These are phyloP conservation scores for Coreius guichenoti DNA, from an alignment of 2,797 vertebrate genomes.

Conservation along the genomic window DNA sequence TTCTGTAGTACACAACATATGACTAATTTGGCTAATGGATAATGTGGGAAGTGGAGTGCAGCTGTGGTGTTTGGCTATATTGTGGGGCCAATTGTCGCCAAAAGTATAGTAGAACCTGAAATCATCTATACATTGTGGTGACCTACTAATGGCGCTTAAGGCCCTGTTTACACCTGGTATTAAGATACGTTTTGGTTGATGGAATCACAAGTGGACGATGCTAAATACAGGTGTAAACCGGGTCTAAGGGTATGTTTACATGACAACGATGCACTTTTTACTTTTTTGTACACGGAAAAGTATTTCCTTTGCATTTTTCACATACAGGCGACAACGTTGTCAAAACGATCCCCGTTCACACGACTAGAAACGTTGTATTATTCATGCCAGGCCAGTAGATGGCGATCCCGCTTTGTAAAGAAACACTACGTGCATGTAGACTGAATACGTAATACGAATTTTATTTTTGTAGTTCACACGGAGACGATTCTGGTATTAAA, in stretches of 20 bases:
- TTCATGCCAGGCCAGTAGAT: no score
- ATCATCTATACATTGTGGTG: not conserved
- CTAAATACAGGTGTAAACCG: not conserved
- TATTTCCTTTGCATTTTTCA: not conserved
- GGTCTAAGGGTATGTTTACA: not conserved
- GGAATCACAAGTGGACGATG: not conserved
- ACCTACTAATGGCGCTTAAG: not conserved
- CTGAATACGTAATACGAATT: not conserved
- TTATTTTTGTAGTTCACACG: not conserved
- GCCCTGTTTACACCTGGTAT: not conserved
- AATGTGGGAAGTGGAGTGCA: not conserved
- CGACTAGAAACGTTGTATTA: no score
- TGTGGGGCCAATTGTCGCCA: not conserved
- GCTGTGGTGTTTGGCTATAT: not conserved
- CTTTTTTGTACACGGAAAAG: rapidly evolving
- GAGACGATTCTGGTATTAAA: not conserved
- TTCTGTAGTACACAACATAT: not conserved
- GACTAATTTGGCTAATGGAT: not conserved
- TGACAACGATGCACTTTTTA: not conserved
- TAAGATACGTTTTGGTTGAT: not conserved
- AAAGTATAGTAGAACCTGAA: not conserved
- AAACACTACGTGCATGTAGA: no score
- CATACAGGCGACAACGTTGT: not conserved
- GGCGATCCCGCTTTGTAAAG: no score
- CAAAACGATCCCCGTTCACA: no score